Evolutionary conservation across 2,888 invertebrate genomes (phyloP).

Genomic region (Limnephilus marmoratus): DNA sequence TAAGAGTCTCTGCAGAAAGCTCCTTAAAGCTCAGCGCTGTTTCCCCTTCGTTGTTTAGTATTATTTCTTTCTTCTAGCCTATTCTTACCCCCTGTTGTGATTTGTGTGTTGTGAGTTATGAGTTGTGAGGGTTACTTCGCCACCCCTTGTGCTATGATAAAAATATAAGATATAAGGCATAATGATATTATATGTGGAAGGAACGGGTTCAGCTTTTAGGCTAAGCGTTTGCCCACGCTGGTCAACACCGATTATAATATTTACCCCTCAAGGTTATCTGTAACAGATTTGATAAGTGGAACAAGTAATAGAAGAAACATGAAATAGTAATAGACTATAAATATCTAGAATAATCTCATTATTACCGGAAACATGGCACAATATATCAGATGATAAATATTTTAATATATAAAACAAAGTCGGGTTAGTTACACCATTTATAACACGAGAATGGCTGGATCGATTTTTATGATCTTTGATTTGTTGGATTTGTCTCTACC

Average conservation of each 20-base stretch:
- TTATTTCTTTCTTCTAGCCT: neutral
- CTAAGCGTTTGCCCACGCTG: neutral
- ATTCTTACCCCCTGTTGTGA: neutral
- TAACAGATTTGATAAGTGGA: neutral
- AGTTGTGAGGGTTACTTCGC: neutral
- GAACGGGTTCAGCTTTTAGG: neutral
- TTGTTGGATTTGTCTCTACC: too few relatives aligned
- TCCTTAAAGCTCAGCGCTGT: neutral
- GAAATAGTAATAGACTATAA: neutral
- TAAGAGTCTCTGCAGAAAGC: neutral
- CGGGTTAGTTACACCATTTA: too few relatives aligned
- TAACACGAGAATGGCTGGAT: too few relatives aligned
- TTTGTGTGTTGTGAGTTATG: neutral
- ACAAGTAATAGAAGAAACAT: neutral
- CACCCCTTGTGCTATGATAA: neutral
- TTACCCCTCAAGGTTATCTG: neutral
- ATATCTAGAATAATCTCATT: neutral
- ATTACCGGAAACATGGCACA: too few relatives aligned
- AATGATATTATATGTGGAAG: neutral
- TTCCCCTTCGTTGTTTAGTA: neutral
- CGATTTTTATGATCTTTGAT: too few relatives aligned
- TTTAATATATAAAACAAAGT: too few relatives aligned
- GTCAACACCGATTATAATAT: neutral
- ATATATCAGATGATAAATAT: too few relatives aligned
- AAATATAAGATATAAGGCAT: neutral